phyloP scores from a whole-genome alignment of 53 echinoderm and acorn worm genomes.

The Holothuria leucospilota region DNA sequence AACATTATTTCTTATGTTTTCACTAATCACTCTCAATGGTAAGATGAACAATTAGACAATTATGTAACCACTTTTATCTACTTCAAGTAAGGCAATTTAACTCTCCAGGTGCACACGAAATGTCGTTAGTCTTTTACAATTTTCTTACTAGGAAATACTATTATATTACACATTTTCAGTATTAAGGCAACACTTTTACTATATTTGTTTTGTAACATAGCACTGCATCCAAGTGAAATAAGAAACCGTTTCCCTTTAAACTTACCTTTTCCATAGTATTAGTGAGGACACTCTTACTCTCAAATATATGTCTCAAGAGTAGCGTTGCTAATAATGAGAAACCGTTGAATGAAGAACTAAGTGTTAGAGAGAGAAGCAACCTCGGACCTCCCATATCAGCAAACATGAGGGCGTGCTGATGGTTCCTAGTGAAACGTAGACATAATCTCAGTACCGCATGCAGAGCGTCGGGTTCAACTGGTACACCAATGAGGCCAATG shows the following conservation, averaged over 20 bases:
- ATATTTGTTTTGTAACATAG: too few relatives aligned
- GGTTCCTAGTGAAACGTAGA: slow-evolving; percentile 92
- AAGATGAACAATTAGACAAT: too few relatives aligned
- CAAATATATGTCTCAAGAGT: slow-evolving; percentile 92
- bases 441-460: slow-evolving; percentile 92
- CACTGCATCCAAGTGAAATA: too few relatives aligned
- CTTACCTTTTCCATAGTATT: slow-evolving; percentile 96
- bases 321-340: slow-evolving; percentile 88
- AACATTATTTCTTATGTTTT: too few relatives aligned
- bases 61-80: not conserved
- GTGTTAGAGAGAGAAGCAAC: slow-evolving; percentile 83
- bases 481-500: slow-evolving; percentile 91
- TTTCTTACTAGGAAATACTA: too few relatives aligned
- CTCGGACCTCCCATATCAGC: slow-evolving; percentile 91
- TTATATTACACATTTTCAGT: too few relatives aligned
- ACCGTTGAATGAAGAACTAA: slow-evolving; percentile 84
- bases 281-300: slow-evolving; percentile 78
- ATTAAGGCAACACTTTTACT: too few relatives aligned
- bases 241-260: too few relatives aligned
- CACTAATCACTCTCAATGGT: too few relatives aligned
- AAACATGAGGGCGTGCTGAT: slow-evolving; percentile 83
- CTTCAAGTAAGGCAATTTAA: too few relatives aligned
- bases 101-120: too few relatives aligned
- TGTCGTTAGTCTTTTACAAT: too few relatives aligned
- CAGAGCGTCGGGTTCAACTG: slow-evolving; percentile 92